Conservation (phyloP, 2,113 vertebrate species). For the Aix galericulata region DNA sequence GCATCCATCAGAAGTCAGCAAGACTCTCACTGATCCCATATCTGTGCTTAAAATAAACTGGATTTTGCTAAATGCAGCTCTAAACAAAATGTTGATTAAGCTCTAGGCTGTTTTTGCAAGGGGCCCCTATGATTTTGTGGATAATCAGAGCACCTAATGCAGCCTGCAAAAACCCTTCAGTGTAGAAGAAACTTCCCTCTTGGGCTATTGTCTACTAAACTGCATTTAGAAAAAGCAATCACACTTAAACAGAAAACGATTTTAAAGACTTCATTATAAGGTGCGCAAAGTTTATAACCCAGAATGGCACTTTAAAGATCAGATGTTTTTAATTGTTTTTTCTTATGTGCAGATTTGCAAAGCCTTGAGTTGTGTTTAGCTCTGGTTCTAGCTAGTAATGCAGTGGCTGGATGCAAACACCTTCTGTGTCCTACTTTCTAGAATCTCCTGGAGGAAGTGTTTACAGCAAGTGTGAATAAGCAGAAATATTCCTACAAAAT, state of each 20-base stretch:
- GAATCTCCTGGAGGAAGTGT: slow-evolving; percentile 54
- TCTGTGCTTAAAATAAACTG: not conserved
- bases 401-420: slow-evolving; percentile 45
- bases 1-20: not conserved
- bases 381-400: slow-evolving; percentile 12
- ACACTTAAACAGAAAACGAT: not conserved
- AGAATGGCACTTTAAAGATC: slow-evolving; percentile 10
- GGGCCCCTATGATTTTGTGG: not conserved
- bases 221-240: not conserved
- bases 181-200: not conserved
- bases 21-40: not conserved
- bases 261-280: slow-evolving; percentile 1
- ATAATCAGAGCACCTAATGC: not conserved
- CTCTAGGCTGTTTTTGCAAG: not conserved
- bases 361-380: not conserved
- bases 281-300: not conserved
- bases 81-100: not conserved
- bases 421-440: slow-evolving; percentile 60
- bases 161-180: not conserved
- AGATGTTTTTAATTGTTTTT: not conserved
- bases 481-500: slow-evolving; percentile 42
- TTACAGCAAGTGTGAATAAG: slow-evolving; percentile 64
- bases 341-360: not conserved
- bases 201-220: not conserved
- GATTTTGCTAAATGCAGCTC: not conserved